Evolutionary conservation across 2,888 invertebrate genomes (phyloP), one percentile per base, ranked within the genome.

Genomic region (Muscina levida): DNA sequence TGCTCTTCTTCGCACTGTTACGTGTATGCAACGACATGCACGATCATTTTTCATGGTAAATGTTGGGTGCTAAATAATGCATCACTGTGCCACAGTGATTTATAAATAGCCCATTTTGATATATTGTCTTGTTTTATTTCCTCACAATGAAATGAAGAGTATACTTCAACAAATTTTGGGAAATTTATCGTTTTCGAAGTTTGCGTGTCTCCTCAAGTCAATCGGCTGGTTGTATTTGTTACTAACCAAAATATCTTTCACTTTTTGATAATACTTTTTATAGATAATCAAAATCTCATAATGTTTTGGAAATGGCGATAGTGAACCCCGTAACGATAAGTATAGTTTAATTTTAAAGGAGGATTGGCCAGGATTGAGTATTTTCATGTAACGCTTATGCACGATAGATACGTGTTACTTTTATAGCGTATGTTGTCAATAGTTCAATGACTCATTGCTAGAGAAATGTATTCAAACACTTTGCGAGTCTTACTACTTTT

Each of bases 51-150:
- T 77, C 77, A 81, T 75, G 77, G 71, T 56, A 81, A 73, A 77
- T 81, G 77, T 72, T 65, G 81, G 74, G 77, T 77, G 81, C 74
- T 75, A 81, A 80, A 74, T 62, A 77, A 81, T n/a, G 65, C 72
- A 73, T 22, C 59, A 44, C 31, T 31, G 31, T 31, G 31, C 56
- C 46, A 56, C 31, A 68, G 62, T 77, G 81, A 81, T 81, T 81
- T 81, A 81, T 81, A 81, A 77, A 74, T 81, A 81, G 48, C 44
- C 66, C 59, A 53, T 75, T 81, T 81, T 81, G 81, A 81, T 72
- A 75, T 72, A 81, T 81, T 72, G 74, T 75, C 17, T 68, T 74
- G 74, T 62, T 62, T 65, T 37, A 68, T 56, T 46, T 24, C 56
- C 26, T 75, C 67, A 53, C 62, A 68, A 37, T 17, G 42, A 13